phyloP scores from a whole-genome alignment of 2,113 vertebrate genomes.

The Alectura lathami region DNA sequence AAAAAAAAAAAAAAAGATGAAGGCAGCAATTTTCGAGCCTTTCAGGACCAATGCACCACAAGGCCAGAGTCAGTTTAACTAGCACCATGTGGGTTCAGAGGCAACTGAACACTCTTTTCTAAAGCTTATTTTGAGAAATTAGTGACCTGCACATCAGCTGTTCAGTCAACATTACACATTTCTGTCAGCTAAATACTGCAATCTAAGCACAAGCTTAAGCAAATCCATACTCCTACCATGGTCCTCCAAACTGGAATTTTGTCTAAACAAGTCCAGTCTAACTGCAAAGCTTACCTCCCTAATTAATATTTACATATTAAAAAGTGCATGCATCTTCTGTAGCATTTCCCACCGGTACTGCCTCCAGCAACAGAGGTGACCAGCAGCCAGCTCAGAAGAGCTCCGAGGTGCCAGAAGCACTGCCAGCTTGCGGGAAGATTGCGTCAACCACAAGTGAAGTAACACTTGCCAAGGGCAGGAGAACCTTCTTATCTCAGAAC shows the following conservation, averaged over 20 bases:
- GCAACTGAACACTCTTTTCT: neutral
- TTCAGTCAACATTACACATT: neutral
- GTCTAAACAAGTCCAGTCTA: neutral
- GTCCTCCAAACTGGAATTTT: neutral
- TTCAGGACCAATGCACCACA: neutral
- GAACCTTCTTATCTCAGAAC: neutral
- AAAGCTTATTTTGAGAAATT: neutral
- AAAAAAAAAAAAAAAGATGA: neutral
- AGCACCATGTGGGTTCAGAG: neutral
- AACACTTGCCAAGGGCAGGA: fast-evolving
- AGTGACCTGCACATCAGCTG: neutral
- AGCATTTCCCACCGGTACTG: neutral
- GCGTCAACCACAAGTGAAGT: neutral
- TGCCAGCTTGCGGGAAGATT: neutral
- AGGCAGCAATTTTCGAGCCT: neutral
- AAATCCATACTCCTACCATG: neutral
- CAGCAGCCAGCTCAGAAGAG: no score
- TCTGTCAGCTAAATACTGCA: neutral
- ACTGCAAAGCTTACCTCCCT: neutral
- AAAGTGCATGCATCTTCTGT: neutral
- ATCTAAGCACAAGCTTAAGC: neutral
- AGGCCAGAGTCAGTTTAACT: neutral
- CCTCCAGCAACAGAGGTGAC: neutral
- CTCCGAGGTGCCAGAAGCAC: neutral
- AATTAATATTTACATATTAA: neutral